Evolutionary conservation across 2,113 vertebrate genomes (phyloP).

Genomic region (Leptobrachium ailaonicum): DNA sequence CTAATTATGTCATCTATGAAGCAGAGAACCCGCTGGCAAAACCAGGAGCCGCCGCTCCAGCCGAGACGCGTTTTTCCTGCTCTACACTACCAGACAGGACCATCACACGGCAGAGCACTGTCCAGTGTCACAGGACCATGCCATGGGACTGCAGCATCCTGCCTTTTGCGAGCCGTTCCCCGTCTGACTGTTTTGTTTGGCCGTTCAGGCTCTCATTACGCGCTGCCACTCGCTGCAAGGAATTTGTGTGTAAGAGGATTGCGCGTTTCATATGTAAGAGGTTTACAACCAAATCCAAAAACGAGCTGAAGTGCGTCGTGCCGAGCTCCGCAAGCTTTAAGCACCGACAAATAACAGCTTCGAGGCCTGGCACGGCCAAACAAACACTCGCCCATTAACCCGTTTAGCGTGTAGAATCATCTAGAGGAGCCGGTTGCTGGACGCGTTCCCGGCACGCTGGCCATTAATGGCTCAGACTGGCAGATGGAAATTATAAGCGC

Average conservation of each 20-base stretch:
- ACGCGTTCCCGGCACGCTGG: constrained; percentile 3
- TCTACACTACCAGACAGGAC: not conserved
- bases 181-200: constrained; percentile 66
- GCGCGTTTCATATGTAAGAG: constrained; percentile 66
- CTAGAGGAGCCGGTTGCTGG: constrained; percentile 20
- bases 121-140: not conserved
- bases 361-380: constrained; percentile 19
- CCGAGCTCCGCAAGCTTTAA: constrained; percentile 49
- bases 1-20: not conserved
- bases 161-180: not conserved
- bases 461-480: constrained; percentile 31
- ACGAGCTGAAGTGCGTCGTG: constrained; percentile 53
- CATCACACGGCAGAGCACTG: not conserved
- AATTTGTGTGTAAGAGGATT: constrained; percentile 71
- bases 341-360: constrained; percentile 37
- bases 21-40: not conserved
- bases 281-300: constrained; percentile 66
- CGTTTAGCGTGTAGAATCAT: constrained; percentile 36
- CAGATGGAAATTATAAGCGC: constrained; percentile 35
- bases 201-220: constrained; percentile 67
- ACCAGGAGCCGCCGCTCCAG: not conserved
- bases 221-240: constrained; percentile 65
- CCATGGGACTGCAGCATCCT: not conserved
- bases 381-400: constrained; percentile 36
- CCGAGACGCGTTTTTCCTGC: not conserved